A percentile compares a stretch with the other conserved stretches of the same genome.
phyloP scores from a whole-genome alignment of 2,113 vertebrate genomes.

The Alexandromys fortis region DNA sequence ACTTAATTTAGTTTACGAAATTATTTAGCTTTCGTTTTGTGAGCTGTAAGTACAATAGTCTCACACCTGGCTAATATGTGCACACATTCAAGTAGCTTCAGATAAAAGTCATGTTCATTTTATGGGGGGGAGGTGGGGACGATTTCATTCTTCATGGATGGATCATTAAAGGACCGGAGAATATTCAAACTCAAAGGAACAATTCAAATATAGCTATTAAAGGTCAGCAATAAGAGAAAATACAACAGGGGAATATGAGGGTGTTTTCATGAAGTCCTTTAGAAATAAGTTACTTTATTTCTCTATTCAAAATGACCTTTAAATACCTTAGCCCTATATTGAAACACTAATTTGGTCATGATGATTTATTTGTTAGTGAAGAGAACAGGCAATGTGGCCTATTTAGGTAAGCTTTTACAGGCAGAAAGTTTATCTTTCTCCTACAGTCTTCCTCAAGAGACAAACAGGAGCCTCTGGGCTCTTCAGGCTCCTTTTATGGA shows the following conservation, averaged over 20 bases:
- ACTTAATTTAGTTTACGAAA: background rate
- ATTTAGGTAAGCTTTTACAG: background rate
- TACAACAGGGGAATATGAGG: background rate
- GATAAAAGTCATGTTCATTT: background rate
- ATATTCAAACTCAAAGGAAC: background rate
- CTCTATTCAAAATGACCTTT: constrained; percentile 9
- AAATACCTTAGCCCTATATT: background rate
- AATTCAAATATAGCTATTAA: background rate
- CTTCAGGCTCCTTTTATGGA: background rate
- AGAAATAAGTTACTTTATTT: constrained; percentile 12
- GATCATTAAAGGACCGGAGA: background rate
- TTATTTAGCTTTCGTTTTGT: background rate
- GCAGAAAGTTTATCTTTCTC: background rate
- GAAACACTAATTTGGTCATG: constrained; percentile 36
- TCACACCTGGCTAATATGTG: background rate
- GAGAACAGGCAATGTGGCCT: background rate
- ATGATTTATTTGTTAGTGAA: constrained; percentile 28
- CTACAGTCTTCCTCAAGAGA: background rate
- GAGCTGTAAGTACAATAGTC: background rate
- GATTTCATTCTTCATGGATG: background rate
- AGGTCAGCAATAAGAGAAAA: background rate
- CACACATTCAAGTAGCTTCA: background rate
- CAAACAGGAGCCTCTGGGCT: background rate
- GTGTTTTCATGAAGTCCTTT: background rate
- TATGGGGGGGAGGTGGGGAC: background rate